These are phyloP conservation scores for Dinothrombium tinctorium DNA, from an alignment of 1,140 invertebrate species.

Conservation along the genomic window DNA sequence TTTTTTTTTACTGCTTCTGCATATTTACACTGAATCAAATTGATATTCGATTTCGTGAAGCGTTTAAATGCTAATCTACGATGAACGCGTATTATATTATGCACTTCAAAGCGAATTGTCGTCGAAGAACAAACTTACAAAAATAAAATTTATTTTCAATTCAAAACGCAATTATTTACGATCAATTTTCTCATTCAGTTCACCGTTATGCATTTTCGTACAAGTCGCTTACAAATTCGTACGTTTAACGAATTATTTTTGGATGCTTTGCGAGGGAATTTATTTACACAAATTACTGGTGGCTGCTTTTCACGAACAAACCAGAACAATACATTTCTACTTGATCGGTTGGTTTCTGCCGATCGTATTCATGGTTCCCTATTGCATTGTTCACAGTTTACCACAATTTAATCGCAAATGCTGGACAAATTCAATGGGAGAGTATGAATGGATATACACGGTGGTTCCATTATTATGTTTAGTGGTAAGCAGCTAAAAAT, in stretches of 20 bases:
- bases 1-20: too few species aligned
- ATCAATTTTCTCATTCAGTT: too few species aligned
- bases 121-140: too few species aligned
- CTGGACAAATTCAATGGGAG: constrained; percentile 11
- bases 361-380: constrained; percentile 7
- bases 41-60: too few species aligned
- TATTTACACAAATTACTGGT: constrained; percentile 29
- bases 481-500: constrained; percentile 6
- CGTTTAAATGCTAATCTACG: too few species aligned
- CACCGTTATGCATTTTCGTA: constrained; percentile 10
- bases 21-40: too few species aligned
- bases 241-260: constrained; percentile 30
- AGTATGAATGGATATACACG: constrained; percentile 5
- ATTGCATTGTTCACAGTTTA: constrained; percentile 7
- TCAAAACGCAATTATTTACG: too few species aligned
- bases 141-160: too few species aligned
- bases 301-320: constrained; percentile 27
- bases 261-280: constrained; percentile 33
- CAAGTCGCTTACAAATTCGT: constrained; percentile 19
- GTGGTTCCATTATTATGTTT: constrained; percentile 3
- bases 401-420: constrained; percentile 6
- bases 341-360: constrained; percentile 28
- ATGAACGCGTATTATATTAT: too few species aligned
- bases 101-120: too few species aligned
- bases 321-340: constrained; percentile 25